Conservation (phyloP, 2,113 vertebrate species). For the Poicephalus meyeri region DNA sequence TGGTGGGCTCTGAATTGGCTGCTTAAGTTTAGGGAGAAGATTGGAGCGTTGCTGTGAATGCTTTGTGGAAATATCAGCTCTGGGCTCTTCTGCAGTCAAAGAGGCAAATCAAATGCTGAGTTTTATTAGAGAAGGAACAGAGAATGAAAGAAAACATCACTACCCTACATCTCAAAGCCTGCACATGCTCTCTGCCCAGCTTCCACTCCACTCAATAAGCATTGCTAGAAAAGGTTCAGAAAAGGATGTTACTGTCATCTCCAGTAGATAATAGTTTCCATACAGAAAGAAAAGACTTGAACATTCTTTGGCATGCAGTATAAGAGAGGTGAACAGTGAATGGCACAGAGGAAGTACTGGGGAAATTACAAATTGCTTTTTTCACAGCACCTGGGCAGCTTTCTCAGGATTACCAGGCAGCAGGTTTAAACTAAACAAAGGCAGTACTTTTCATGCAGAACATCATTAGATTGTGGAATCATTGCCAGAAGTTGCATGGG, state of each 20-base stretch:
- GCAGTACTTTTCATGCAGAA: not conserved
- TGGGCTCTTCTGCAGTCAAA: not conserved
- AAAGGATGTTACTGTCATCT: not conserved
- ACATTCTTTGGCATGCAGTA: not conserved
- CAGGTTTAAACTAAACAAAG: conserved; percentile 30
- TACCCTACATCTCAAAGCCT: not conserved
- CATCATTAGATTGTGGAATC: conserved; percentile 29
- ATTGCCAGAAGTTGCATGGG: conserved; percentile 2
- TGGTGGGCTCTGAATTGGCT: not conserved
- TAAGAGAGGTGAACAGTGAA: not conserved
- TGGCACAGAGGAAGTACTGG: not conserved
- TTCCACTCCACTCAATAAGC: not conserved
- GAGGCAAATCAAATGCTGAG: not conserved
- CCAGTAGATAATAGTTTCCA: not conserved
- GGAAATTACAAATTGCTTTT: not conserved
- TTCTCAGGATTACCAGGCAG: not conserved
- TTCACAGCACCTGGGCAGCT: not conserved
- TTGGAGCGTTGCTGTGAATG: not conserved
- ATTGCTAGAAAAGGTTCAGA: not conserved
- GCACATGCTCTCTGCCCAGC: not conserved
- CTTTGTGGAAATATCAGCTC: not conserved
- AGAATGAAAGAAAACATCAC: not conserved
- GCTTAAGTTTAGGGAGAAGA: not conserved
- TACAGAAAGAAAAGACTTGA: not conserved
- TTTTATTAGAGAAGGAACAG: not conserved